These are phyloP conservation scores for Strigamia transsilvanica DNA, from an alignment of 2,888 invertebrate species.

Conservation along the genomic window DNA sequence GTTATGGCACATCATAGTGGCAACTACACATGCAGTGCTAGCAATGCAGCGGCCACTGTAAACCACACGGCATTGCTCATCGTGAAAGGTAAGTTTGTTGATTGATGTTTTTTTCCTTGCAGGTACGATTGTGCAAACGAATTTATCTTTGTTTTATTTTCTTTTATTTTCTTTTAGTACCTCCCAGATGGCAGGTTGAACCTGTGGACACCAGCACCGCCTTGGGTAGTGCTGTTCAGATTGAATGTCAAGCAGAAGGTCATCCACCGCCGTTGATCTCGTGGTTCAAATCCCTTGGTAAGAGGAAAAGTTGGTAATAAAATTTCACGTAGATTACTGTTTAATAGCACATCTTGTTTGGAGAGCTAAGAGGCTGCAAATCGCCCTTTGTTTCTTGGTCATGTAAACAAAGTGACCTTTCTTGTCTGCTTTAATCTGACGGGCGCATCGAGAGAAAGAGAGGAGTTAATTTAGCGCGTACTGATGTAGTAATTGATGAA, in stretches of 20 bases:
- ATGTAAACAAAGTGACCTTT: constrained; percentile 36
- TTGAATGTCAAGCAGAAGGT: constrained; percentile 66
- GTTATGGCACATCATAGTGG: constrained; percentile 56
- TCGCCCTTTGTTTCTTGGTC: constrained; percentile 16
- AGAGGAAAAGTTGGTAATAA: constrained; percentile 42
- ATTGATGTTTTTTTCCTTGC: not conserved
- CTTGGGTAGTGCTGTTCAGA: constrained; percentile 61
- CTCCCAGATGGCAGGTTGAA: constrained; percentile 66
- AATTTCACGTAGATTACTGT: constrained; percentile 14
- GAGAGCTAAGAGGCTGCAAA: not conserved
- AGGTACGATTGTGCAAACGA: no score
- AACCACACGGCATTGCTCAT: constrained; percentile 80
- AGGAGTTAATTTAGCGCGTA: not conserved
- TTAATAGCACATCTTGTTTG: constrained; percentile 27
- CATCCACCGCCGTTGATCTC: constrained; percentile 65
- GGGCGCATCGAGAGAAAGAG: not conserved
- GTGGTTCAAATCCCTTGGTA: constrained; percentile 66
- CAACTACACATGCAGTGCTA: constrained; percentile 80
- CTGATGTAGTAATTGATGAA: constrained; percentile 30
- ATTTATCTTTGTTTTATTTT: not conserved
- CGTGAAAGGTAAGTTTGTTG: constrained; percentile 74
- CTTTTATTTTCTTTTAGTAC: constrained; percentile 61
- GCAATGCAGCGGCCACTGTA: constrained; percentile 83
- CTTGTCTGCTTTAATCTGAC: not conserved
- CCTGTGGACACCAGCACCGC: constrained; percentile 65